Evolutionary conservation across 2,888 invertebrate genomes (phyloP).

Genomic region (Hermaeophaga mercurialis): DNA sequence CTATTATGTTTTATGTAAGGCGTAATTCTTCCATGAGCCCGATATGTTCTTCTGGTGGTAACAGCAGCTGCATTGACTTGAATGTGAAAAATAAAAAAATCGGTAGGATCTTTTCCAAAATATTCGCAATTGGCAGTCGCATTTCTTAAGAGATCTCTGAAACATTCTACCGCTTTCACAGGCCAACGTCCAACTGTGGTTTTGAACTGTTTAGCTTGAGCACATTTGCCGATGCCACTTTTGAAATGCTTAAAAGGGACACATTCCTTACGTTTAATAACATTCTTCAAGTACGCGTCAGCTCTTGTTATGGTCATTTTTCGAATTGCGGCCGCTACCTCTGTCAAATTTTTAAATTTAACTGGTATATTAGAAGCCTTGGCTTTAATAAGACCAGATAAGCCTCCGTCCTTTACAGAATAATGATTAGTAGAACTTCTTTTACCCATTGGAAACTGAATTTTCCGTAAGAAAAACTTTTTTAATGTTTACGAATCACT

Average conservation of each 20-base stretch:
- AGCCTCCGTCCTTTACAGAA: conserved; percentile 62
- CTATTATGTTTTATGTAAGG: conserved; percentile 84
- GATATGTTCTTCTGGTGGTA: conserved; percentile 78
- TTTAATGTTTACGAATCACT: too few relatives aligned
- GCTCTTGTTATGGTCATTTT: conserved; percentile 77
- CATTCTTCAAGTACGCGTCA: conserved; percentile 75
- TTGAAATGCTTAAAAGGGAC: conserved; percentile 79
- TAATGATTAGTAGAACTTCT: conserved; percentile 27
- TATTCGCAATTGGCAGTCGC: conserved; percentile 83
- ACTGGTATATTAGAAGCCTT: conserved; percentile 78
- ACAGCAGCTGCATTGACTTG: conserved; percentile 81
- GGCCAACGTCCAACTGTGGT: conserved; percentile 83
- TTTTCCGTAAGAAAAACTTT: too few relatives aligned
- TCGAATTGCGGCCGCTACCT: conserved; percentile 77
- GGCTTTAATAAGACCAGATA: conserved; percentile 61
- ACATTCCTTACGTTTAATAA: conserved; percentile 76
- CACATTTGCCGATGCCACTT: conserved; percentile 77
- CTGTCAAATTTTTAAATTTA: conserved; percentile 83
- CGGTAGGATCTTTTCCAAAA: conserved; percentile 77
- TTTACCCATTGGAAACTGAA: conserved; percentile 29
- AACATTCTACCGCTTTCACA: conserved; percentile 78
- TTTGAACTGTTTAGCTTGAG: conserved; percentile 76
- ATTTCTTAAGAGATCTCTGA: conserved; percentile 77
- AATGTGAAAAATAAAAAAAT: conserved; percentile 80
- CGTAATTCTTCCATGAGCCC: conserved; percentile 85